Conservation (phyloP, 1,140 invertebrate species). For the Saxidomus purpurata region DNA sequence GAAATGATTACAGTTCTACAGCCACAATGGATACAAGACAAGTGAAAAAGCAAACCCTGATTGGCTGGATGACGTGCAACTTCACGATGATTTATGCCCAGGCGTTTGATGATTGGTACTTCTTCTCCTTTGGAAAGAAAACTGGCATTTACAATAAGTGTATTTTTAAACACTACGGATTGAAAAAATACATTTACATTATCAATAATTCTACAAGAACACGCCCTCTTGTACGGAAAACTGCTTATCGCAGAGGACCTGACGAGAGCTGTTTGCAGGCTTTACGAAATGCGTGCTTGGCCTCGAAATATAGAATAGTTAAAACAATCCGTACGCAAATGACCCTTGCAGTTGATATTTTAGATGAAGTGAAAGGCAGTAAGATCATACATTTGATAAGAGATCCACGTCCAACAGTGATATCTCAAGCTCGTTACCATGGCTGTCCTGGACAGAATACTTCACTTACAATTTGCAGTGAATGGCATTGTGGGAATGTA, state of each 20-base stretch:
- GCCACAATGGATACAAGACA: background rate
- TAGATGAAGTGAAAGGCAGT: background rate
- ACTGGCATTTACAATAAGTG: background rate
- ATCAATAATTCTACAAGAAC: background rate
- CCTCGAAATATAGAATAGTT: conserved; percentile 12
- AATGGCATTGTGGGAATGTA: background rate
- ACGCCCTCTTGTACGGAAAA: background rate
- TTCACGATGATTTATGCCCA: background rate
- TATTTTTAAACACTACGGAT: background rate
- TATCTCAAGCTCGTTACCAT: background rate
- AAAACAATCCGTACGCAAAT: background rate
- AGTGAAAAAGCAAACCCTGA: conserved; percentile 7
- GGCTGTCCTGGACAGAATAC: background rate
- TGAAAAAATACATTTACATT: too few species aligned
- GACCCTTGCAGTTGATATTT: background rate
- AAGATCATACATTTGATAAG: background rate
- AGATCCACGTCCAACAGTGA: background rate
- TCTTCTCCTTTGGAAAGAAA: conserved; percentile 22
- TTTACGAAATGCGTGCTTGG: background rate
- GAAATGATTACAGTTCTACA: background rate
- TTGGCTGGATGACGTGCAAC: conserved; percentile 35
- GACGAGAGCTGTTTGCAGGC: background rate
- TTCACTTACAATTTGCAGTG: background rate
- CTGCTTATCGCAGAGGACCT: background rate
- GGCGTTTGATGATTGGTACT: background rate